phyloP scores from a whole-genome alignment of 2,888 invertebrate genomes.

The Neocrepidodera transversa region DNA sequence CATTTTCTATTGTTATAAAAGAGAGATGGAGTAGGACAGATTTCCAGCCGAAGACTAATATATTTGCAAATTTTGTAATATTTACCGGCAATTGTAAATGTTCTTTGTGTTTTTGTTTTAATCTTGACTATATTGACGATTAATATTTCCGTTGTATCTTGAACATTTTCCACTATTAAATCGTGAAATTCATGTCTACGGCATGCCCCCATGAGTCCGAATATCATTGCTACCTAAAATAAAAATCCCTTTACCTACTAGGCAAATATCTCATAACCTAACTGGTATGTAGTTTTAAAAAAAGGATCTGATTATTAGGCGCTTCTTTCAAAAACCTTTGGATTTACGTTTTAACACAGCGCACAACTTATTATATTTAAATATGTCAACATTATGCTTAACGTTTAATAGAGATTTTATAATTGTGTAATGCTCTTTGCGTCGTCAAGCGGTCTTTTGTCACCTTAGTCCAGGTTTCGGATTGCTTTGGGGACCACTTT shows the following conservation, averaged over 20 bases:
- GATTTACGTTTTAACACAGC: too few relatives aligned
- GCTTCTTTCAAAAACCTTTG: too few relatives aligned
- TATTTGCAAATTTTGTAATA: neutral
- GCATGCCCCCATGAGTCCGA: neutral
- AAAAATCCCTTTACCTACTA: neutral
- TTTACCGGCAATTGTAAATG: neutral
- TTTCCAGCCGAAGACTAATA: neutral
- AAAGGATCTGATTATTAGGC: too few relatives aligned
- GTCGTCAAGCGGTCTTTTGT: too few relatives aligned
- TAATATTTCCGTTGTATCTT: neutral
- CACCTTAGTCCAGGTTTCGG: too few relatives aligned
- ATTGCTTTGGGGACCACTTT: too few relatives aligned
- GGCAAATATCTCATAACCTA: too few relatives aligned
- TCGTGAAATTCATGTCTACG: neutral
- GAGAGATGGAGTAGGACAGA: neutral
- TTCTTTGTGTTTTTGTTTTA: neutral
- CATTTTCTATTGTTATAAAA: neutral
- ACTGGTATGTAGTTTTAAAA: too few relatives aligned
- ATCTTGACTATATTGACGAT: neutral
- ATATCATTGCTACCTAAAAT: neutral
- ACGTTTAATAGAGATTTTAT: too few relatives aligned
- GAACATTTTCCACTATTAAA: neutral
- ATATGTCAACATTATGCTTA: too few relatives aligned
- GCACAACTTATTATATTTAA: too few relatives aligned
- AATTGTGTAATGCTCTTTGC: too few relatives aligned